These are phyloP conservation scores for Brotula barbata DNA, from an alignment of 2,797 vertebrate genomes.

Conservation along the genomic window DNA sequence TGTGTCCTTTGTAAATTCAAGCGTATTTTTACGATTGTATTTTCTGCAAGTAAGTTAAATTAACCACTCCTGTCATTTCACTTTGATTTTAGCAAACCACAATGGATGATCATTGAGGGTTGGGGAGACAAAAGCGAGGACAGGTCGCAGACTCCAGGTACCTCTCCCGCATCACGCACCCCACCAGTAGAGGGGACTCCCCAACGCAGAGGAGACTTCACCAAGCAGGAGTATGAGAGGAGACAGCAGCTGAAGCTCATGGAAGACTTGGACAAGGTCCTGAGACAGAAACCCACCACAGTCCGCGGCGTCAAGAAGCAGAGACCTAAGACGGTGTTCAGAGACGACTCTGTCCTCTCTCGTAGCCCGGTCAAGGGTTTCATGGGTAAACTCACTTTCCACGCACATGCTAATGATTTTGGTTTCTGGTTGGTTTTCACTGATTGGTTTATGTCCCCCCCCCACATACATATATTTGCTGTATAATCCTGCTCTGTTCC, in stretches of 20 bases:
- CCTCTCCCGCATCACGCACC: slow-evolving; percentile 65
- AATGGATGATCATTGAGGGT: slow-evolving; percentile 79
- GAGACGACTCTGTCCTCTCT: slow-evolving; percentile 87
- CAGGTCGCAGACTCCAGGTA: slow-evolving; percentile 68
- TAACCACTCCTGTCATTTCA: not conserved
- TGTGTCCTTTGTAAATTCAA: too few relatives aligned
- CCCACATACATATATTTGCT: not conserved
- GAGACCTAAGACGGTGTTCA: slow-evolving; percentile 88
- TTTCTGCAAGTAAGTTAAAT: not conserved
- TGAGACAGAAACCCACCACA: slow-evolving; percentile 84
- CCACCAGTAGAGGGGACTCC: slow-evolving; percentile 74
- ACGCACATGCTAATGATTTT: not conserved
- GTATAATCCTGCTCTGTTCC: not conserved
- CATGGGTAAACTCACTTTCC: slow-evolving; percentile 76
- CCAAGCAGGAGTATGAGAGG: slow-evolving; percentile 85
- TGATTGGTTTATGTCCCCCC: not conserved
- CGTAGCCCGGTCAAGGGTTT: slow-evolving; percentile 87
- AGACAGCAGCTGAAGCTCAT: slow-evolving; percentile 91
- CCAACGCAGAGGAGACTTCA: slow-evolving; percentile 86
- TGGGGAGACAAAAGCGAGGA: slow-evolving; percentile 75
- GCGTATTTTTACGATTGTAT: not conserved
- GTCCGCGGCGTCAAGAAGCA: slow-evolving; percentile 83
- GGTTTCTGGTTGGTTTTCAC: not conserved
- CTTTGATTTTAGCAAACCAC: slow-evolving; percentile 69
- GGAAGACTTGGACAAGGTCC: slow-evolving; percentile 91